phyloP scores from a whole-genome alignment of 1,140 invertebrate genomes.

The Zaprionus africanus region DNA sequence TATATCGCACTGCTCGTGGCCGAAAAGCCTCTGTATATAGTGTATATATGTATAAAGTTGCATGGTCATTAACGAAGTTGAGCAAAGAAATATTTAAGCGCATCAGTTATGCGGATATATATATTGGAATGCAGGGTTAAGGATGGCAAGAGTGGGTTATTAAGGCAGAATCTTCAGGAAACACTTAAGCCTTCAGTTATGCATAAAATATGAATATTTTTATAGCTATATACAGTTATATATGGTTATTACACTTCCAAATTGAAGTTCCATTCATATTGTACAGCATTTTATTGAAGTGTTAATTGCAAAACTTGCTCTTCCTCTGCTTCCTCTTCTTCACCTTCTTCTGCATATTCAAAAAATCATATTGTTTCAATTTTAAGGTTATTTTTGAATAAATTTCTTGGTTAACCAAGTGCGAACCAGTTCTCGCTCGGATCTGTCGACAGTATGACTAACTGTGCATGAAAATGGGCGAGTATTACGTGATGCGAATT shows the following conservation, averaged over 20 bases:
- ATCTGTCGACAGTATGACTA: conserved; percentile 55
- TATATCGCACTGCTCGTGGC: conserved; percentile 16
- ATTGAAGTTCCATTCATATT: conserved; percentile 5
- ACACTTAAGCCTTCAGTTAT: not conserved
- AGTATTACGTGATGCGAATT: conserved; percentile 71
- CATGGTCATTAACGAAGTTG: conserved; percentile 26
- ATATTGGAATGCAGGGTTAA: not conserved
- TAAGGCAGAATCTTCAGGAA: not conserved
- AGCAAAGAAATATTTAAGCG: conserved; percentile 3
- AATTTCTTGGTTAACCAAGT: conserved; percentile 13
- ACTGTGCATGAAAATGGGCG: conserved; percentile 71
- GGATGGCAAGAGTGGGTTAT: not conserved
- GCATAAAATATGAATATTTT: not conserved
- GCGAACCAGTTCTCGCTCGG: not conserved
- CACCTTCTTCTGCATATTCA: not conserved
- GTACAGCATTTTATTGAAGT: conserved; percentile 24
- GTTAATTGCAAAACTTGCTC: conserved; percentile 20
- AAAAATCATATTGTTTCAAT: conserved; percentile 18
- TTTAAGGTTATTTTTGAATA: conserved; percentile 17
- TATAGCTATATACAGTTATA: not conserved
- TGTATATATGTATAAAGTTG: conserved; percentile 6
- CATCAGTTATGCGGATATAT: not conserved
- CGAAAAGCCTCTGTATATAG: not conserved
- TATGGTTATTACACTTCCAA: not conserved
- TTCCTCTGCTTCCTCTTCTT: not conserved